Percentiles rank a stretch among this genome's conserved stretches.
These are phyloP conservation scores for Hirudo medicinalis DNA, from an alignment of 1,140 invertebrate genomes.

Conservation along the genomic window DNA sequence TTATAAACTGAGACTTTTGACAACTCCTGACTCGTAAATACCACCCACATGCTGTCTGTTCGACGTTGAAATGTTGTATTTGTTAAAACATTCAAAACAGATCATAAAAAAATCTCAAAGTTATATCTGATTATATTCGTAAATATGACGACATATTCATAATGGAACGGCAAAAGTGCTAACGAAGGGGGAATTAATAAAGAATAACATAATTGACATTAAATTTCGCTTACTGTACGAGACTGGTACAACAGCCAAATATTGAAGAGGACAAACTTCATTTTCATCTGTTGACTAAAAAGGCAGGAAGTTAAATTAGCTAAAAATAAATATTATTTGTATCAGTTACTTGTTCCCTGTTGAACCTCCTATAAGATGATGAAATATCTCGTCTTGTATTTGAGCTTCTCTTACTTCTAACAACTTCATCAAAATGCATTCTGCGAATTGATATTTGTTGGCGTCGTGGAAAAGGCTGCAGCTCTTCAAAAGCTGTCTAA, in stretches of 20 bases:
- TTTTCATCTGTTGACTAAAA: not conserved
- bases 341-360: not conserved
- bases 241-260: not conserved
- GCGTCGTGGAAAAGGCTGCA: slow-evolving; percentile 43
- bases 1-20: slow-evolving; percentile 5
- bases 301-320: not conserved
- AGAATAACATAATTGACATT: no score
- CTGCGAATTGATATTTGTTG: slow-evolving; percentile 42
- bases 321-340: not conserved
- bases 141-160: no score
- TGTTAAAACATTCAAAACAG: no score
- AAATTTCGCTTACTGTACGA: not conserved
- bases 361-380: not conserved
- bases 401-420: slow-evolving; percentile 43
- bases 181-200: no score
- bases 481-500: slow-evolving; percentile 44
- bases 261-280: not conserved
- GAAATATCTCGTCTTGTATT: slow-evolving; percentile 27
- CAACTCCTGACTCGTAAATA: slow-evolving; percentile 6
- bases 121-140: no score
- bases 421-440: slow-evolving; percentile 40
- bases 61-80: no score
- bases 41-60: slow-evolving; percentile 3
- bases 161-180: no score
- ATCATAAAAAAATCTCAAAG: no score